Base-by-base conservation (phyloP, 2,888 invertebrate species). In the Brachyptera risi region DNA sequence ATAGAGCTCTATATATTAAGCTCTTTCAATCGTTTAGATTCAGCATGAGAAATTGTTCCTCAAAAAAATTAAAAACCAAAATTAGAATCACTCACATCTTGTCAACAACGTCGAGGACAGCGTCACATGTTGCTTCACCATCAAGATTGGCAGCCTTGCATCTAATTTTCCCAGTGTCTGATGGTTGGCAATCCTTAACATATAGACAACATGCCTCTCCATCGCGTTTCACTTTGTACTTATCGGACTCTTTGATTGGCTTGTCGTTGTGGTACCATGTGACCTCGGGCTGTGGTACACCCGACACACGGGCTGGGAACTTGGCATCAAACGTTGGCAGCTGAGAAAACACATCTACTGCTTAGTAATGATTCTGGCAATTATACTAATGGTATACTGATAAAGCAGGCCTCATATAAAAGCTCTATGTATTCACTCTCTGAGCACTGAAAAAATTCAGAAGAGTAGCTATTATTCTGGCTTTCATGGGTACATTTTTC, bases 261-360 rank as follows among this genome's bases (percentile, higher is more conserved):
- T 83, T 79, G 5, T 90, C 92, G 74, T 94, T 85, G 76, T 88
- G 90, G 76, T 84, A 90, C 96, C 96, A 97, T 0, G 83, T 78
- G 19, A 96, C 81, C 9, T 92, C 90, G 0, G 96, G 96, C 47
- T 83, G 79, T 0, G 94, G 94, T 2, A 92, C 82, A 7, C 93
- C 93, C 56, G 81, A 83, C 0, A 93, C 85, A 1, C 90, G 84
- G 0, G 89, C 92, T 0, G 87, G 83, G 75, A 94, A 89, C 70
- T 92, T 92, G 1, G 88, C 90, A 74, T 92, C 91, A 71, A 85
- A 83, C 31, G 83, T 84, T 15, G 88, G 87, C 15, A 90, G 74
- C 83, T 89, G 72, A 42, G 38, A 3, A 15, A 3, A 38, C 13
- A 17, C 19, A n/a, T n/a, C n/a, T n/a, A n/a, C n/a, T n/a, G n/a